Evolutionary conservation across 2,888 invertebrate species (phyloP).

Genomic region (Torymus tubicola): DNA sequence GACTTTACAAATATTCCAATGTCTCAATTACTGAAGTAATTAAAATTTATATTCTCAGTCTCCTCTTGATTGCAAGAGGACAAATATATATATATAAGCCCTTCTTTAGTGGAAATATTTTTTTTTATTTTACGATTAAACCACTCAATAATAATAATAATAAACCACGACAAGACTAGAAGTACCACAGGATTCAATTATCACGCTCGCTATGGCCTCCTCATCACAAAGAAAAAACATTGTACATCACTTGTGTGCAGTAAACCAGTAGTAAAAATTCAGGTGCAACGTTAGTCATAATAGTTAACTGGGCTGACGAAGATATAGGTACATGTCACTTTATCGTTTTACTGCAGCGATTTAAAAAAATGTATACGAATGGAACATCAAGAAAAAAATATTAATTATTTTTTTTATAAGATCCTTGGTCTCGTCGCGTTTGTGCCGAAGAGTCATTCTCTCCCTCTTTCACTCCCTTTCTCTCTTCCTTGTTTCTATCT

Average conservation of each 20-base stretch:
- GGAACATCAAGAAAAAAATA: slow-evolving; percentile 17
- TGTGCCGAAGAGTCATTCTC: slow-evolving; percentile 34
- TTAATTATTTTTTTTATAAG: slow-evolving; percentile 32
- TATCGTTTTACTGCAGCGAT: slow-evolving; percentile 7
- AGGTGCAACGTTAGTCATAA: slow-evolving; percentile 35
- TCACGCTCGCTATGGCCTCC: slow-evolving; percentile 57
- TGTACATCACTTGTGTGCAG: slow-evolving; percentile 50
- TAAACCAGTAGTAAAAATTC: slow-evolving; percentile 50
- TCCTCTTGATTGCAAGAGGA: slow-evolving; percentile 42
- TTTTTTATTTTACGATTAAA: slow-evolving; percentile 31
- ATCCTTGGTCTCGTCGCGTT: slow-evolving; percentile 44
- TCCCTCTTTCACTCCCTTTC: too few species aligned
- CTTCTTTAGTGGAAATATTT: slow-evolving; percentile 21
- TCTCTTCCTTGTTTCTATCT: not conserved
- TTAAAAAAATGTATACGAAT: slow-evolving; percentile 16
- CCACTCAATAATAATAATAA: slow-evolving; percentile 32
- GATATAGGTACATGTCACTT: slow-evolving; percentile 10
- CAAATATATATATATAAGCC: slow-evolving; percentile 12
- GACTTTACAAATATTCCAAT: slow-evolving; percentile 53
- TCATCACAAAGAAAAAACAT: slow-evolving; percentile 44
- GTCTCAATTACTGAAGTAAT: slow-evolving; percentile 27
- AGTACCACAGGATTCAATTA: slow-evolving; percentile 62
- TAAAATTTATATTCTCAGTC: slow-evolving; percentile 49
- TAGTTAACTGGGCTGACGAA: slow-evolving; percentile 4
- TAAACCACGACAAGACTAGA: slow-evolving; percentile 64